Evolutionary conservation across 2,888 invertebrate genomes (phyloP), one percentile per base, ranked within the genome.

Genomic region (Neoitamus cyanurus): DNA sequence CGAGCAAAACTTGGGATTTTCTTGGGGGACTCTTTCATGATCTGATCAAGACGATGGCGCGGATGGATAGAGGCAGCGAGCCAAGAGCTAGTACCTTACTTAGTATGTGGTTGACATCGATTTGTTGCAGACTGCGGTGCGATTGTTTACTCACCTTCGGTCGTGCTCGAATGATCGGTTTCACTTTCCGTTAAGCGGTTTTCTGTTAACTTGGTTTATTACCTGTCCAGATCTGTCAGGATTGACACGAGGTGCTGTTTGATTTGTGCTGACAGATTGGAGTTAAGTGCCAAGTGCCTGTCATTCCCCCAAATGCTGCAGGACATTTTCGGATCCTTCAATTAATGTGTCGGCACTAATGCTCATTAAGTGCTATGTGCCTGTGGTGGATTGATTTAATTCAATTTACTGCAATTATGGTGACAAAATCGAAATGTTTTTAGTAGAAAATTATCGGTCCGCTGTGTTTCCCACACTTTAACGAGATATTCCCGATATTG

Each of bases 21-120:
- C 30, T 46, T 78, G 42, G 25, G 58, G 75, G 75, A 42, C 75
- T 75, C 42, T 75, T 75, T 75, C 30, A 9, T 13, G 48, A 78
- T 46, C 48, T 28, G 42, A 42, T 46, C 77, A 77, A 77, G 77
- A 77, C 34, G 70, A 28, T n/a, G 70, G 31, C 28, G 70, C 31
- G 31, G 70, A 70, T 70, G 77, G 77, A 77, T 46, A 42, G 78
- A 78, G 58, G 48, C 78, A 48, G 46, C 48, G 58, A 58, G 30
- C 48, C 48, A 48, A 48, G 42, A 75, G 75, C 46, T 68, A 80
- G 69, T 48, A 30, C 78, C 83, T 83, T 83, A 46, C 77, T 84
- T 84, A 84, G 84, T 84, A 72, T 37, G 48, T 58, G 72, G 84
- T 84, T 84, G 84, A 84, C 84, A 84, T 84, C 84, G 84, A 84